Conservation (phyloP, 30 jellyfish, hydroid and myxozoan species). For the Clytia hemisphaerica region DNA sequence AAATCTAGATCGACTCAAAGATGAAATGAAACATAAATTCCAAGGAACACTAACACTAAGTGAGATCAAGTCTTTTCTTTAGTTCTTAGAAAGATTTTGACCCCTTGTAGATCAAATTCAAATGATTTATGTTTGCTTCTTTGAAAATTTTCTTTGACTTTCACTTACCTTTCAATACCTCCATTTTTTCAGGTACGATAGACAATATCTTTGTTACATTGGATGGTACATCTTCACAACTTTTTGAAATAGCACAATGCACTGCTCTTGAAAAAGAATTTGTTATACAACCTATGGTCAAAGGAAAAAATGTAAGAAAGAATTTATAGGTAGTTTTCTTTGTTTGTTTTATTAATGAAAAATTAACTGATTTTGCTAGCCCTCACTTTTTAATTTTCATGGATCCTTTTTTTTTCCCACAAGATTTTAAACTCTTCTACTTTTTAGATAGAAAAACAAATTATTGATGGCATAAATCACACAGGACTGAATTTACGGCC, state of each 20-base stretch:
- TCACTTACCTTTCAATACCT: background rate
- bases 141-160: background rate
- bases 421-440: too few relatives aligned
- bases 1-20: constrained; percentile 3
- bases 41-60: constrained; percentile 16
- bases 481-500: constrained; percentile 18
- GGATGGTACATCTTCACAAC: constrained; percentile 5
- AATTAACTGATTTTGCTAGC: too few relatives aligned
- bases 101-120: too few relatives aligned
- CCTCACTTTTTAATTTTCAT: too few relatives aligned
- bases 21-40: constrained; percentile 5
- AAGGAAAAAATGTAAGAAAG: background rate
- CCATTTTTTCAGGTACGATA: background rate
- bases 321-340: too few relatives aligned
- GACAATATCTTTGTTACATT: background rate
- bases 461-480: background rate
- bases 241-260: constrained; percentile 18
- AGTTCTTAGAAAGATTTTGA: too few relatives aligned
- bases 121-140: too few relatives aligned
- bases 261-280: constrained; percentile 3
- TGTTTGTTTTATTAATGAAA: too few relatives aligned
- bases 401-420: too few relatives aligned
- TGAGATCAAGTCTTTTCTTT: background rate
- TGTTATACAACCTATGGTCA: constrained; percentile 14
- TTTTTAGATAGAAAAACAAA: constrained; percentile 4